phyloP scores from a whole-genome alignment of 2,113 vertebrate species.

The Myiozetetes cayanensis region DNA sequence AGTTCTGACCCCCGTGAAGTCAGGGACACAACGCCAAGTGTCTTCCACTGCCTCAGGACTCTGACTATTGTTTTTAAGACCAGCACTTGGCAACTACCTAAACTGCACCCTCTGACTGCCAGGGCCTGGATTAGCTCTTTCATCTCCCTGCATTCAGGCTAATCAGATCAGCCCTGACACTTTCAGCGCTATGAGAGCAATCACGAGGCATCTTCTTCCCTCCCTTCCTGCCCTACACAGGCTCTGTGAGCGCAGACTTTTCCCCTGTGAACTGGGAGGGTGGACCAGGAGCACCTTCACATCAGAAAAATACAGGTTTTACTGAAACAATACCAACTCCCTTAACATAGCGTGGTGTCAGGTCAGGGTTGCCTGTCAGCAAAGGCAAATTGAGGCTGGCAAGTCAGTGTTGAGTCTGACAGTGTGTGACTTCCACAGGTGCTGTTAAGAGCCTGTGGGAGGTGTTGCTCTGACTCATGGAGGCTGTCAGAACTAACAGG shows the following conservation, averaged over 20 bases:
- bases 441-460: not conserved
- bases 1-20: not conserved
- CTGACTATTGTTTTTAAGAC: not conserved
- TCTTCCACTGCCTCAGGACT: not conserved
- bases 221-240: not conserved
- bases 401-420: conserved; percentile 15
- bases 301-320: not conserved
- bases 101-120: not conserved
- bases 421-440: not conserved
- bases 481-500: not conserved
- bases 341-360: not conserved
- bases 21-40: not conserved
- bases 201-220: not conserved
- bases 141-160: not conserved
- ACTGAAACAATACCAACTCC: not conserved
- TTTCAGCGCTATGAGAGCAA: not conserved
- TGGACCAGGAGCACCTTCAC: not conserved
- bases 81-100: not conserved
- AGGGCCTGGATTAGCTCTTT: not conserved
- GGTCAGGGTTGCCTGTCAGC: not conserved
- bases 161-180: not conserved
- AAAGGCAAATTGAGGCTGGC: not conserved
- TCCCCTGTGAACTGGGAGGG: not conserved
- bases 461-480: not conserved
- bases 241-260: not conserved